Base-by-base conservation (phyloP, 2,888 invertebrate species). In the Ramazzottius varieornatus region DNA sequence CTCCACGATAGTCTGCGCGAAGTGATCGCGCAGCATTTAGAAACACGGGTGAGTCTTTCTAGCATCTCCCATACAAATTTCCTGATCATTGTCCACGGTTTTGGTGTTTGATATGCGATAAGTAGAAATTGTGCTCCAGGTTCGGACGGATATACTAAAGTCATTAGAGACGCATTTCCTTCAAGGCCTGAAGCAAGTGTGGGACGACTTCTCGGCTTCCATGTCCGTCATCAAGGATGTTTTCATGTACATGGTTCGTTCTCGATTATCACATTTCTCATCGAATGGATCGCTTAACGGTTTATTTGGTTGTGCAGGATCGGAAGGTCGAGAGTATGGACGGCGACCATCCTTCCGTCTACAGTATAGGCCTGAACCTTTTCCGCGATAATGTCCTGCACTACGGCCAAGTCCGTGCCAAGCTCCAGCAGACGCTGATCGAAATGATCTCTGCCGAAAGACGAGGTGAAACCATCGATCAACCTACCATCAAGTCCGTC, bases 351-450 rank as follows among this genome's bases (percentile, higher is more conserved):
- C 29, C 54, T 4, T 16, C 54, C 54, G 54, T 54, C 20, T 54
- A 54, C 54, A 29, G 16, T 13, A 54, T 54, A 24, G 54, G 40
- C 2, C 32, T 67, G 34, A 65, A 29, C 24, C 33, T 67, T 1
- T 67, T 67, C 46, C 65, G 65, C 16, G 67, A 68, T 32, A 67
- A 33, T 4, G 64, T 68, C 13, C 33, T 67, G n/a, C 66, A 66
- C 24, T 46, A 66, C 34, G 33, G 46, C 2, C 32, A 63, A 46
- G 70, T 71, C 34, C 69, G 74, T 34, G 73, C 73, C 64, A 73
- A 75, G 68, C 54, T 54, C 4, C 54, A 24, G n/a, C 20, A 24
- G 4, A 54, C 54, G 4, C 54, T 54, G 20, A 8, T 54, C n/a
- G 54, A 54, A 29, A 8, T 54, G 20, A 54, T 54, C 54, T 24